phyloP scores from a whole-genome alignment of 2,888 invertebrate species.

The Tetheella fluctuosa region DNA sequence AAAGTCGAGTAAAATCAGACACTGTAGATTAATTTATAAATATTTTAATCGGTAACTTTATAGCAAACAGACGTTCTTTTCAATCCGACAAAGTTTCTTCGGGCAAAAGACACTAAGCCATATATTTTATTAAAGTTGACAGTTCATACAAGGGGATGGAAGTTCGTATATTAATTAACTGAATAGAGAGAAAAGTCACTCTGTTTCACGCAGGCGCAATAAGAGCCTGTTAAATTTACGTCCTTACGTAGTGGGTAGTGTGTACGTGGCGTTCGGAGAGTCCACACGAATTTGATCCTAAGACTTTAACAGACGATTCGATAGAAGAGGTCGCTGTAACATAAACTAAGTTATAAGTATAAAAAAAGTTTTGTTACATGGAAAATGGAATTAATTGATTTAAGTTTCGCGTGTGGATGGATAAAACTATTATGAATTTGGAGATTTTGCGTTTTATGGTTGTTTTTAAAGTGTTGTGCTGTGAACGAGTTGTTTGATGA shows the following conservation, averaged over 20 bases:
- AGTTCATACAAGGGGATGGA: conserved; percentile 71
- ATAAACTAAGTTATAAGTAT: conserved; percentile 53
- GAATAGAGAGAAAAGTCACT: conserved; percentile 79
- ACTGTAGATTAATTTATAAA: conserved; percentile 49
- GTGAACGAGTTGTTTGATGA: conserved; percentile 67
- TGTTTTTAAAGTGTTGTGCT: conserved; percentile 56
- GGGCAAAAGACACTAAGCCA: conserved; percentile 47
- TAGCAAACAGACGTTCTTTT: background rate
- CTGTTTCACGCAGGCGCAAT: conserved; percentile 76
- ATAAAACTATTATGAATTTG: conserved; percentile 35
- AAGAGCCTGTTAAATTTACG: conserved; percentile 62
- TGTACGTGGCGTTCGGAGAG: conserved; percentile 56
- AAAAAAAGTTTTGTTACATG: conserved; percentile 56
- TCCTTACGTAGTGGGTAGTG: conserved; percentile 67
- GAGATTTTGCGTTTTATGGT: conserved; percentile 43
- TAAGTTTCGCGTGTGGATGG: conserved; percentile 35
- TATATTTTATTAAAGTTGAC: conserved; percentile 77
- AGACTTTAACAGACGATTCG: conserved; percentile 39
- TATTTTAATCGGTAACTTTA: no score
- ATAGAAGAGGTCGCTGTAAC: conserved; percentile 29
- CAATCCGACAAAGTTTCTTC: conserved; percentile 14
- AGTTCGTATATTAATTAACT: conserved; percentile 84
- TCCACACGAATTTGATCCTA: conserved; percentile 49
- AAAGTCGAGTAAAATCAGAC: no score
- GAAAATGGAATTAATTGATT: conserved; percentile 40